Evolutionary conservation across 1,140 invertebrate genomes (phyloP).

Genomic region (Drosophila ironensis): DNA sequence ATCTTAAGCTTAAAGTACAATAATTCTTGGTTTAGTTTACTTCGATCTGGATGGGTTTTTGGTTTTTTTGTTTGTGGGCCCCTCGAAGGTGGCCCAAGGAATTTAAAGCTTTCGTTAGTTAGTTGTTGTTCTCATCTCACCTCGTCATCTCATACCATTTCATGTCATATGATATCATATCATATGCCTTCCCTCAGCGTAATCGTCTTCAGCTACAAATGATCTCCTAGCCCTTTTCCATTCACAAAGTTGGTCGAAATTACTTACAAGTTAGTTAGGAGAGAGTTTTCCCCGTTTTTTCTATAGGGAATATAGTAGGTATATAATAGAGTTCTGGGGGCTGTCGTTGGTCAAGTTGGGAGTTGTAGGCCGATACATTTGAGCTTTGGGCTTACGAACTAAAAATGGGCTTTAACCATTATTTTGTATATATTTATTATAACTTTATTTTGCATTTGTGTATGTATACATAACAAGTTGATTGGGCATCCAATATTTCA

Average conservation of each 20-base stretch:
- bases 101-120: constrained; percentile 75
- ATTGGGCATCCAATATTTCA: constrained; percentile 27
- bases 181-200: neutral
- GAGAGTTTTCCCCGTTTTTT: no score
- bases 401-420: constrained; percentile 1
- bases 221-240: neutral
- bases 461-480: constrained; percentile 21
- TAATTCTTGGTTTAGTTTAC: constrained; percentile 38
- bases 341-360: constrained; percentile 16
- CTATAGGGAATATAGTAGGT: neutral
- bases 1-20: constrained; percentile 53
- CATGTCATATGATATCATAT: no score
- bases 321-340: neutral
- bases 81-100: constrained; percentile 15
- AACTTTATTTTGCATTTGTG: neutral
- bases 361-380: constrained; percentile 11
- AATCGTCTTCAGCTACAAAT: neutral
- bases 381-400: constrained; percentile 40
- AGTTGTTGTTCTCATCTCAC: constrained; percentile 29
- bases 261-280: constrained; percentile 18
- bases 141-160: no score
- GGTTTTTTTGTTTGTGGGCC: constrained; percentile 13
- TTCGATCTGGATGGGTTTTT: constrained; percentile 52
- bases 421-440: constrained; percentile 1
- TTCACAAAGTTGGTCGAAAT: constrained; percentile 23